Evolutionary conservation across 1,140 invertebrate species (phyloP).

Genomic region (Drosophila tropicalis): DNA sequence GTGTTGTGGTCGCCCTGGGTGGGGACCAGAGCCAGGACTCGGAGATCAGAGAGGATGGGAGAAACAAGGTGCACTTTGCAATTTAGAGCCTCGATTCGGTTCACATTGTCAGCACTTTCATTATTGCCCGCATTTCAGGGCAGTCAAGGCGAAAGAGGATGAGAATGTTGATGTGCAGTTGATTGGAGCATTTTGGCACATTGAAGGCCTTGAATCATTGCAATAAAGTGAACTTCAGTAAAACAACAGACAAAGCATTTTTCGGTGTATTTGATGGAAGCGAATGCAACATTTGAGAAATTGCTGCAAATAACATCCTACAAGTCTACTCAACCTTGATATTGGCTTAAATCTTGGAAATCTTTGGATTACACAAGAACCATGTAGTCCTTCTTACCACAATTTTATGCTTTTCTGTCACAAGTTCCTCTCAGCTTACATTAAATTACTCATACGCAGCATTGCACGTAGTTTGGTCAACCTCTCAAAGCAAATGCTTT

Average conservation of each 20-base stretch:
- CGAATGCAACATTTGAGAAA: conserved; percentile 7
- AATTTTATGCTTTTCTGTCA: not conserved
- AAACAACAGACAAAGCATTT: conserved; percentile 30
- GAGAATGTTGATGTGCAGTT: conserved; percentile 13
- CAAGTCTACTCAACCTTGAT: not conserved
- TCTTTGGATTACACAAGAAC: not conserved
- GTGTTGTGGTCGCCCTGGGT: conserved; percentile 31
- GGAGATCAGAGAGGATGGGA: not conserved
- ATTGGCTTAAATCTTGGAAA: not conserved
- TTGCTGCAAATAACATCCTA: not conserved
- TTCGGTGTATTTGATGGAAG: conserved; percentile 13
- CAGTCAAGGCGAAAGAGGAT: not conserved
- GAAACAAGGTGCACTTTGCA: conserved; percentile 50
- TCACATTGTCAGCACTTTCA: conserved; percentile 70
- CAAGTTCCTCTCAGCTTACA: not conserved
- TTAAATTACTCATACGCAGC: conserved; percentile 24
- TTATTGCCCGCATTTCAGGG: conserved; percentile 60
- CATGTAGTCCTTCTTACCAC: not conserved
- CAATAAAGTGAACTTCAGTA: not conserved
- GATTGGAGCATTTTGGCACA: conserved; percentile 41
- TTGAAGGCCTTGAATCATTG: not conserved
- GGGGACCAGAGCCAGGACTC: not conserved
- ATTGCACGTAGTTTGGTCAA: not conserved
- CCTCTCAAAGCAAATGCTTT: conserved; percentile 8
- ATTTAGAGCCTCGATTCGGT: conserved; percentile 46